Conservation (phyloP, 2,113 vertebrate species). For the Phyllopteryx taeniolatus region DNA sequence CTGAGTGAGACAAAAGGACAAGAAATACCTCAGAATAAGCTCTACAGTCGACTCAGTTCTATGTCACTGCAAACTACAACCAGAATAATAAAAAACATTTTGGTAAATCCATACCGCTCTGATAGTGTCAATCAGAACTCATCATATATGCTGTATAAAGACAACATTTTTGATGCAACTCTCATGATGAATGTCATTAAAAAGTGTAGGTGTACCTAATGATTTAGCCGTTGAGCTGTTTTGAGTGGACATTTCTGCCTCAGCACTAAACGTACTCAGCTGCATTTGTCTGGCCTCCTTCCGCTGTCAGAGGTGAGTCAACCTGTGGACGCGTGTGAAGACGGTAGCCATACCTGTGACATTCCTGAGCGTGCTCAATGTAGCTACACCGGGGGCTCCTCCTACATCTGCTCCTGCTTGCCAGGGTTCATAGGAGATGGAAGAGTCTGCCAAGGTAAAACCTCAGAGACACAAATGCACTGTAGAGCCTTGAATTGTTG, state of each 20-base stretch:
- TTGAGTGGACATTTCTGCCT: not conserved
- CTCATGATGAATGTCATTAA: not conserved
- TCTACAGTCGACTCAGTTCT: not conserved
- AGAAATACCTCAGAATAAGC: not conserved
- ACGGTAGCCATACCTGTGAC: conserved; percentile 82
- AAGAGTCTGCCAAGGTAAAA: conserved; percentile 77
- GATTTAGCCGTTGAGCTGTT: not conserved
- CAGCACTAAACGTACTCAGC: not conserved
- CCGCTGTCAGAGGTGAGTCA: conserved; percentile 59
- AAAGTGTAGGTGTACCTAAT: not conserved
- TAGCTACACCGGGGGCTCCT: conserved; percentile 76
- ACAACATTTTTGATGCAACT: not conserved
- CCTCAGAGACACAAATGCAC: conserved; percentile 18
- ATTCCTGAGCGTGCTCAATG: conserved; percentile 83
- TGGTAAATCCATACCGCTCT: not conserved
- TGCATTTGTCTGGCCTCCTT: not conserved
- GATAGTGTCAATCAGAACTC: not conserved
- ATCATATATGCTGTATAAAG: not conserved
- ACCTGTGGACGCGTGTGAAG: conserved; percentile 75
- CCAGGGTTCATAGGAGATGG: conserved; percentile 85
- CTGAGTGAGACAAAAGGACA: not conserved
- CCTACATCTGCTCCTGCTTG: conserved; percentile 82
- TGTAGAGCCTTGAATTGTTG: conserved; percentile 21
- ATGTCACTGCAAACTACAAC: not conserved
- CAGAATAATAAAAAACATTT: not conserved